Evolutionary conservation across 2,113 vertebrate genomes (phyloP), one percentile per base, ranked within the genome.

Genomic region (Catagonus wagneri): DNA sequence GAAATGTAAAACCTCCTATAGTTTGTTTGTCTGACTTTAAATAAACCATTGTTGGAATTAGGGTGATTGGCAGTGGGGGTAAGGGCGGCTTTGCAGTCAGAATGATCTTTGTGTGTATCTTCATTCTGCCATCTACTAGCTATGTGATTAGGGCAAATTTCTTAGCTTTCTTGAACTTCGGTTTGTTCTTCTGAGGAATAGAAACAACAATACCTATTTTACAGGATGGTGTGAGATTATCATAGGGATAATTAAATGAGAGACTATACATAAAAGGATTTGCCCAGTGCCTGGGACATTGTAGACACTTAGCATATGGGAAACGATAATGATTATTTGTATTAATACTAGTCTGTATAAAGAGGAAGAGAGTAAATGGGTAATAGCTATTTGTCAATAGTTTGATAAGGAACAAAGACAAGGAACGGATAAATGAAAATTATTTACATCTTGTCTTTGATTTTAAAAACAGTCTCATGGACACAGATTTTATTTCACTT

Each of bases 1-100:
- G 3, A 95, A 91, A 91, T 58, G 16, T 80, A 84, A 93, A 81
- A 69, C 88, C n/a, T 9, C 17, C n/a, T 83, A 9, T 68, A 74
- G 11, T 54, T 68, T 85, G 7, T 68, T 90, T n/a, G 22, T n/a
- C 69, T 66, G 29, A 61, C 90, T 95, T 83, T 69, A 39, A 72
- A 87, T 65, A 89, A 80, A 50, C 32, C 11, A 23, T 23, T 86
- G 19, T 76, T 69, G 39, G 29, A n/a, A 80, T 63, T 92, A n/a
- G 17, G n/a, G 19, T 81, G 29, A 52, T 88, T 68, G 74, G 27
- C 63, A 5, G 36, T 69, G 9, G 22, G 44, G 44, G 44, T 4
- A 8, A n/a, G n/a, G 27, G 7, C 13, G 0, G 17, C 5, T 65
- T 75, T 93, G 17, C 14, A 22, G 1, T 84, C 12, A 72, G 34